phyloP scores from a whole-genome alignment of 2,797 vertebrate genomes.

The Carapus acus region DNA sequence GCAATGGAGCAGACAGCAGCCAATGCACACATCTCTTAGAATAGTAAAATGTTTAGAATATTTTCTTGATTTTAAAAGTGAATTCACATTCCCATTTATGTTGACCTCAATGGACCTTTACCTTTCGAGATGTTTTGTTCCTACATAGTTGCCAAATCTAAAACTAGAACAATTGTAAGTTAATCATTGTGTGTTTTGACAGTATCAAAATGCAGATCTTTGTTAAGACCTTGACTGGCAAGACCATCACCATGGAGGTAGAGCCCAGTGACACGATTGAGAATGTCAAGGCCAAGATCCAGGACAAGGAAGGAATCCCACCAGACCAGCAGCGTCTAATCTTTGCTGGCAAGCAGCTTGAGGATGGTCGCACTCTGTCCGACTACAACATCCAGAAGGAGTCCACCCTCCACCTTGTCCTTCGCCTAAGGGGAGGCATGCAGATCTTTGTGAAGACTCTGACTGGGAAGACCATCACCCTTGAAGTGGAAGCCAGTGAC shows the following conservation, averaged over 20 bases:
- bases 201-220: constrained; percentile 20
- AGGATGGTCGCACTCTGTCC: constrained; percentile 83
- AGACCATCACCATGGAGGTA: constrained; percentile 22
- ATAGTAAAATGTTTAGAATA: no score
- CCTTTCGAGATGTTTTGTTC: no score
- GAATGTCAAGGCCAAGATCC: constrained; percentile 72
- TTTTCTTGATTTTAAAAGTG: no score
- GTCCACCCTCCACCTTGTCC: constrained; percentile 85
- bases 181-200: no score
- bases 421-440: constrained; percentile 82
- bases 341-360: constrained; percentile 85
- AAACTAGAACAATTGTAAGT: no score
- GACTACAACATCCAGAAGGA: constrained; percentile 92
- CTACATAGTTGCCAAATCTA: no score
- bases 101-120: no score
- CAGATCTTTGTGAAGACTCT: constrained; percentile 30
- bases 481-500: no score
- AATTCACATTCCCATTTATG: no score
- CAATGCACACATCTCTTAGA: no score
- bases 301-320: constrained; percentile 90
- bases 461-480: no score
- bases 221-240: constrained; percentile 75
- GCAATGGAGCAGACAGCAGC: no score
- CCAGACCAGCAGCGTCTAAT: constrained; percentile 85
- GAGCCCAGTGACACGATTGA: constrained; percentile 54